phyloP scores from a whole-genome alignment of 2,113 vertebrate genomes.

The Centropus bengalensis region DNA sequence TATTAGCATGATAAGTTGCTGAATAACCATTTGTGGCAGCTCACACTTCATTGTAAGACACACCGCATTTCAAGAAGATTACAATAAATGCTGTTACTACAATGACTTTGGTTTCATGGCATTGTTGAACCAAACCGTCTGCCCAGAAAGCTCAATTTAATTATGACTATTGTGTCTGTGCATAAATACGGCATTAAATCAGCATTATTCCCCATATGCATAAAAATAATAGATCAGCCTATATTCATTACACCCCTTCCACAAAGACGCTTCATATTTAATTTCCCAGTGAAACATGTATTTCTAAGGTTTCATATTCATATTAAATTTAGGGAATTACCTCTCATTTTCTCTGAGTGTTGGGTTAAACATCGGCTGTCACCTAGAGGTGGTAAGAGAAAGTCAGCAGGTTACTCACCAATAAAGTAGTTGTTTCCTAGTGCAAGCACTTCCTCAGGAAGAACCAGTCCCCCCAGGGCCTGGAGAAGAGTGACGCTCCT shows the following conservation, averaged over 20 bases:
- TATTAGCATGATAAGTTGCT: neutral
- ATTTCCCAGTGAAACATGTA: neutral
- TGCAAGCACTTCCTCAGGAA: conserved; percentile 85
- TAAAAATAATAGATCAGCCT: neutral
- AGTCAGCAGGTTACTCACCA: conserved; percentile 77
- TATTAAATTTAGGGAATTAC: neutral
- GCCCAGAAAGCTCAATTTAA: conserved; percentile 28
- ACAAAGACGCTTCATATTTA: neutral
- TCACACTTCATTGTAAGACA: neutral
- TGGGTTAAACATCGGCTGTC: neutral
- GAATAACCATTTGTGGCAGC: neutral
- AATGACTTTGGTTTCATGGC: neutral
- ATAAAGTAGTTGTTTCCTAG: conserved; percentile 96
- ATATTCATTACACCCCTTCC: neutral
- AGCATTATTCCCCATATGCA: neutral
- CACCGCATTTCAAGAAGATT: neutral
- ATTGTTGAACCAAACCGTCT: conserved; percentile 4
- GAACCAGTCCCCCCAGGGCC: conserved; percentile 86
- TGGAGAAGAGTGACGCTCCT: conserved; percentile 87
- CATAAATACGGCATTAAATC: conserved; percentile 14
- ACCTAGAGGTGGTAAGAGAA: neutral
- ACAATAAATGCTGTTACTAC: neutral
- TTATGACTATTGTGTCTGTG: conserved; percentile 11
- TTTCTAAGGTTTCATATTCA: neutral
- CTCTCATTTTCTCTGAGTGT: neutral